These are phyloP conservation scores for Clarias pachynema DNA, from an alignment of 2,797 vertebrate genomes.

Conservation along the genomic window DNA sequence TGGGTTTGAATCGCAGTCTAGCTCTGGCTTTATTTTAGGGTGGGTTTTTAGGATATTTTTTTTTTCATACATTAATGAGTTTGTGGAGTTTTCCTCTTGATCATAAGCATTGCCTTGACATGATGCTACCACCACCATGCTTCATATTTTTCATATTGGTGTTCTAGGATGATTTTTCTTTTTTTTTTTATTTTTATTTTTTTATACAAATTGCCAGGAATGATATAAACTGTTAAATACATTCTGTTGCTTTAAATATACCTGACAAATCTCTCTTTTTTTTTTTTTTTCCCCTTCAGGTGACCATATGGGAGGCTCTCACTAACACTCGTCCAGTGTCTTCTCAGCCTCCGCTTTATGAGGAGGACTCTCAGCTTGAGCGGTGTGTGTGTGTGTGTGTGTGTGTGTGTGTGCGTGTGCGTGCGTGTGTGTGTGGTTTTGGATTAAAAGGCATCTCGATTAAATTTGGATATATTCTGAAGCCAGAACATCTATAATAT, in stretches of 20 bases:
- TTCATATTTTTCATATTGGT: neutral
- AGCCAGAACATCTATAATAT: no score
- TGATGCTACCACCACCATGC: neutral
- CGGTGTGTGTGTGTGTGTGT: slow-evolving; percentile 68
- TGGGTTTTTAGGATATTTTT: neutral
- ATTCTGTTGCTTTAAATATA: neutral
- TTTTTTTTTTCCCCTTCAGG: slow-evolving; percentile 68
- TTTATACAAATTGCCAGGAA: neutral
- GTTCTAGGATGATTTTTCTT: neutral
- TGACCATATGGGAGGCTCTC: slow-evolving; percentile 95
- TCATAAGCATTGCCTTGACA: neutral
- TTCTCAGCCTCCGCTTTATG: slow-evolving; percentile 77
- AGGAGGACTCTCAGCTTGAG: slow-evolving; percentile 88
- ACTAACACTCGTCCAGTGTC: slow-evolving; percentile 86
- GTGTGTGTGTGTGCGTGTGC: no score
- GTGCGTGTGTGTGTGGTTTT: slow-evolving; percentile 17
- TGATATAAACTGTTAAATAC: neutral
- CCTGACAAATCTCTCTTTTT: neutral
- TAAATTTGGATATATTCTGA: neutral
- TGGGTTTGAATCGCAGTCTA: neutral
- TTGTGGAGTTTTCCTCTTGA: neutral
- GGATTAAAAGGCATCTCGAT: neutral
- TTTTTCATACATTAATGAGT: neutral
- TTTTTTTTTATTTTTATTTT: neutral
- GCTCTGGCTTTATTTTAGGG: neutral